Evolutionary conservation across 2,888 invertebrate genomes (phyloP).

Genomic region (Dromius quadrimaculatus): DNA sequence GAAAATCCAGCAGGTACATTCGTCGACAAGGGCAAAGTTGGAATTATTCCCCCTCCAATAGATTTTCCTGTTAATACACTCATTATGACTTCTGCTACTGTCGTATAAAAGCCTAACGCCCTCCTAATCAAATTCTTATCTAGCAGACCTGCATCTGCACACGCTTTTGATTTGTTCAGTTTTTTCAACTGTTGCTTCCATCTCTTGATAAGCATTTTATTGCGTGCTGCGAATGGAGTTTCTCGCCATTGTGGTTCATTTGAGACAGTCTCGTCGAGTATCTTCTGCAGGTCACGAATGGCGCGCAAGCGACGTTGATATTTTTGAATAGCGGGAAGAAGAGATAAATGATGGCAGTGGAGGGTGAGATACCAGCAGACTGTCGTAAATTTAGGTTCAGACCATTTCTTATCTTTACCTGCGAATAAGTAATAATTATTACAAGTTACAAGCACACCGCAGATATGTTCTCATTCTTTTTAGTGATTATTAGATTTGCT

Average conservation of each 20-base stretch:
- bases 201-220: slow-evolving; percentile 84
- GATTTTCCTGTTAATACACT: slow-evolving; percentile 73
- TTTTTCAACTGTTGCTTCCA: slow-evolving; percentile 91
- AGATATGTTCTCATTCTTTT: not conserved
- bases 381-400: slow-evolving; percentile 91
- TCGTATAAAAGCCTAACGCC: slow-evolving; percentile 88
- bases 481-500: no score
- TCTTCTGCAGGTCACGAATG: slow-evolving; percentile 87
- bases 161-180: slow-evolving; percentile 85
- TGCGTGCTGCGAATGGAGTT: slow-evolving; percentile 80
- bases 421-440: no score
- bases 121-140: slow-evolving; percentile 86
- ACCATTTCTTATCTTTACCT: slow-evolving; percentile 71
- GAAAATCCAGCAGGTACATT: slow-evolving; percentile 82
- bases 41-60: slow-evolving; percentile 67
- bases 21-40: slow-evolving; percentile 71
- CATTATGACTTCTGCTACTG: slow-evolving; percentile 84
- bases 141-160: slow-evolving; percentile 89
- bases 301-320: slow-evolving; percentile 81
- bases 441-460: no score
- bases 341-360: slow-evolving; percentile 92
- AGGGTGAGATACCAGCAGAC: slow-evolving; percentile 97
- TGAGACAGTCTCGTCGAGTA: slow-evolving; percentile 85
- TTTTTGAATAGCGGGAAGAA: slow-evolving; percentile 90
- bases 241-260: slow-evolving; percentile 87